Evolutionary conservation across 2,888 invertebrate genomes (phyloP), one percentile per base, ranked within the genome.

Genomic region (Orgyia antiqua): DNA sequence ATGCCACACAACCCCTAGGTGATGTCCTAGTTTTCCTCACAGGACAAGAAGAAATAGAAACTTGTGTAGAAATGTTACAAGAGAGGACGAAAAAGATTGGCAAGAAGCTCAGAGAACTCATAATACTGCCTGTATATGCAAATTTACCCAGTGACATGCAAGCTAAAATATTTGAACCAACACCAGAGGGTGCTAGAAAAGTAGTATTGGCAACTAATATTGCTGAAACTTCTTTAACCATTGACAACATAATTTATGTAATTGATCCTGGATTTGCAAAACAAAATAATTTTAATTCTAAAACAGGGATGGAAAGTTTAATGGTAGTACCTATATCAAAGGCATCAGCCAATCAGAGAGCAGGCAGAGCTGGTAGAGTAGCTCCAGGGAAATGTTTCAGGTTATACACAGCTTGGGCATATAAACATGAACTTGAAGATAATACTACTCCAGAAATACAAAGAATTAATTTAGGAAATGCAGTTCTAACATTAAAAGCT

Each of bases 231-330:
- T 99, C 99, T 1, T 86, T 99, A 17, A 99, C 99, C 0, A 99
- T 99, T 51, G 99, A 99, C 69, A 99, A 99, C 58, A 99, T 99
- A 44, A 93, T 97, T 39, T 99, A 97, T 79, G 99, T 99, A 0
- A 98, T 99, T 48, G 99, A 99, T 86, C 98, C 99, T n/a, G 99
- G 99, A 0, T 99, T 98, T 84, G 96, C 97, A 26, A 99, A 99
- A 72, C 98, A 99, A 79, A 99, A 99, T 68, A 97, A 98, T 77
- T 99, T 98, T 65, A 95, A 99, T 83, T 97, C 99, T 0, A 89
- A 97, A 50, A 98, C 98, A 1, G 99, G 99, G 12, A 99, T 99
- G 96, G 99, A 99, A 69, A 98, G 98, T 51, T 88, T 99, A 36
- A 95, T 97, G 87, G 97, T 99, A 2, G 97, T 97, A n/a, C 99